Conservation (phyloP, 1,140 invertebrate genomes). For the Drosophila santomea region DNA sequence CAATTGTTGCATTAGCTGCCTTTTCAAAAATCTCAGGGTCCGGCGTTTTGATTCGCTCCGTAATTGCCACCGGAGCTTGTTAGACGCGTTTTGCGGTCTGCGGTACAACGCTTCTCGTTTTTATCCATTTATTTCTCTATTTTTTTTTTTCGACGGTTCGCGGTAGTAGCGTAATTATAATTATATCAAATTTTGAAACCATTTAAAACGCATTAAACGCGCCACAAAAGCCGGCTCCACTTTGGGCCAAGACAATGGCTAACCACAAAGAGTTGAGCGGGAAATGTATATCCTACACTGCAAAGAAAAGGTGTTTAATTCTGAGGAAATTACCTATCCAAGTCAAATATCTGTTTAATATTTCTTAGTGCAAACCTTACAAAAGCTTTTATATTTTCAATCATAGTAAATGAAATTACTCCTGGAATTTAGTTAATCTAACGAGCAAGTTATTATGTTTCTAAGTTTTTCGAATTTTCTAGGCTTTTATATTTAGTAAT, state of each 20-base stretch:
- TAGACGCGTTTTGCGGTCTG: conserved; percentile 58
- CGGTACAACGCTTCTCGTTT: conserved; percentile 45
- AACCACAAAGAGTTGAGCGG: conserved; percentile 31
- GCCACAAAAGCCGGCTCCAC: conserved; percentile 45
- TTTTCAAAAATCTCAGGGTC: conserved; percentile 23
- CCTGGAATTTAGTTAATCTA: no score
- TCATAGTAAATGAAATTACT: no score
- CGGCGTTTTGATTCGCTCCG: conserved; percentile 29
- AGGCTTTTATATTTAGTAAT: not conserved
- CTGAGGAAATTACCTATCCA: no score
- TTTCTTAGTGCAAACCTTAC: no score
- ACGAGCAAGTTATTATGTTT: no score
- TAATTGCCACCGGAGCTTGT: conserved; percentile 47
- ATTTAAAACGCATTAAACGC: conserved; percentile 83
- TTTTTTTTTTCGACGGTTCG: conserved; percentile 27
- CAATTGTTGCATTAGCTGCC: conserved; percentile 71
- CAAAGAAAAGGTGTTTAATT: no score
- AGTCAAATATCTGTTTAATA: no score
- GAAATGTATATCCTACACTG: conserved; percentile 7
- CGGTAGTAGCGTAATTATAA: conserved; percentile 76
- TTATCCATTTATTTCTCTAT: conserved; percentile 59
- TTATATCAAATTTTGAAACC: conserved; percentile 83
- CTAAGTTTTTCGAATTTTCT: not conserved
- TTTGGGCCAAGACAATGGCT: conserved; percentile 45
- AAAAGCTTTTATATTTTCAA: no score